A percentile compares a stretch with the other conserved stretches of the same genome.
phyloP scores from a whole-genome alignment of 2,888 invertebrate species.

The Cataglyphis albicans region DNA sequence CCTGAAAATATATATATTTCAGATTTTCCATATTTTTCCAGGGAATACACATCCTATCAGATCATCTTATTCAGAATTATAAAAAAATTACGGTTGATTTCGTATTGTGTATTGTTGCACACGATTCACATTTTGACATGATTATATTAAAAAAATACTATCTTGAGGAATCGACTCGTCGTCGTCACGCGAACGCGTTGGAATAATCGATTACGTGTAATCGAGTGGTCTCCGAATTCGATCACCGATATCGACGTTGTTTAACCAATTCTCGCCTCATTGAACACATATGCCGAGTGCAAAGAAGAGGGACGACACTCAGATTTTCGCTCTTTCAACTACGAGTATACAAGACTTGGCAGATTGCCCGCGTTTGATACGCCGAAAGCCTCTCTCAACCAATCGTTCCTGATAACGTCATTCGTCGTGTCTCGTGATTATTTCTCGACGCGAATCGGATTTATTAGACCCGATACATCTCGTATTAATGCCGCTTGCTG shows the following conservation, averaged over 20 bases:
- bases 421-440: constrained; percentile 45
- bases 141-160: neutral
- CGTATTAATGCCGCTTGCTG: constrained; percentile 4
- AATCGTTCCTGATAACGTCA: constrained; percentile 46
- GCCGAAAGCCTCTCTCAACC: constrained; percentile 46
- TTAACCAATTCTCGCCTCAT: constrained; percentile 13
- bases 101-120: neutral
- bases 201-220: constrained; percentile 17
- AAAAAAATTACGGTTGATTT: neutral
- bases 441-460: constrained; percentile 31
- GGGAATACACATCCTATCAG: too few relatives aligned
- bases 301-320: constrained; percentile 24
- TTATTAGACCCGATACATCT: constrained; percentile 30
- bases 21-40: too few relatives aligned
- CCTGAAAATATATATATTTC: too few relatives aligned
- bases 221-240: neutral
- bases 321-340: constrained; percentile 34
- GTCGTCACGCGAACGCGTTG: constrained; percentile 5
- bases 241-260: constrained; percentile 15
- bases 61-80: neutral
- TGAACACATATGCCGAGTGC: neutral
- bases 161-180: neutral
- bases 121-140: neutral
- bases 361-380: constrained; percentile 52
- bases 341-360: constrained; percentile 48